Conservation (phyloP, 2,797 vertebrate genomes). For the Myioborus melanocephalus region DNA sequence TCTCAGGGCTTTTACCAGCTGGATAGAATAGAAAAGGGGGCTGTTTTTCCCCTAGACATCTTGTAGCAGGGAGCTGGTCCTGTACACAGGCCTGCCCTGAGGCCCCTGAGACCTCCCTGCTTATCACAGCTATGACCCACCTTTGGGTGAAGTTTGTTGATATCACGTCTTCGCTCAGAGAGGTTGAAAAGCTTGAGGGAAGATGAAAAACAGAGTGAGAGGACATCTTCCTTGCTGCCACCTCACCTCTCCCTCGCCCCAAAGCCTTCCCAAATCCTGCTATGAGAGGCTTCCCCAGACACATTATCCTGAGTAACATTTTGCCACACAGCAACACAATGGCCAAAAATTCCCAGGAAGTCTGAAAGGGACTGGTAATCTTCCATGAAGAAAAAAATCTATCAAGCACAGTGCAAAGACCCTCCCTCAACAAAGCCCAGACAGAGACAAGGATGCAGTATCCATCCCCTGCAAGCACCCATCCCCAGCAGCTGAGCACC, state of each 20-base stretch:
- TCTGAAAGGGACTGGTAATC: background rate
- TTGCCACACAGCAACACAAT: background rate
- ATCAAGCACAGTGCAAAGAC: background rate
- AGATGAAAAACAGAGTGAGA: background rate
- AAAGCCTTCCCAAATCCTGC: background rate
- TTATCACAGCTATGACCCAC: slow-evolving; percentile 69
- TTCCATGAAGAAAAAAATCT: background rate
- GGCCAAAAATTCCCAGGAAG: background rate
- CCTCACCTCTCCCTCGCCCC: background rate
- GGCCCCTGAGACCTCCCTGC: background rate
- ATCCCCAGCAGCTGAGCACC: background rate
- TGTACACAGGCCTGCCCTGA: background rate
- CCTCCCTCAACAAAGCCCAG: background rate
- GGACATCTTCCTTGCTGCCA: background rate
- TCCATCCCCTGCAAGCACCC: background rate
- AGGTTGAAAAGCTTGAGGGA: slow-evolving; percentile 91
- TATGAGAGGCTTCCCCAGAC: background rate
- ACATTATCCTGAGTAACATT: background rate
- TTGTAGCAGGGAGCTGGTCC: background rate
- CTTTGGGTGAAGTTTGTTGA: slow-evolving; percentile 91
- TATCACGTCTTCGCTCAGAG: slow-evolving; percentile 89
- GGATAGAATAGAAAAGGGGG: background rate
- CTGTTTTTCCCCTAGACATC: background rate
- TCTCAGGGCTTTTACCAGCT: background rate
- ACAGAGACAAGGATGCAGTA: background rate